phyloP scores from a whole-genome alignment of 2,888 invertebrate species.

The Parascotia fuliginaria region DNA sequence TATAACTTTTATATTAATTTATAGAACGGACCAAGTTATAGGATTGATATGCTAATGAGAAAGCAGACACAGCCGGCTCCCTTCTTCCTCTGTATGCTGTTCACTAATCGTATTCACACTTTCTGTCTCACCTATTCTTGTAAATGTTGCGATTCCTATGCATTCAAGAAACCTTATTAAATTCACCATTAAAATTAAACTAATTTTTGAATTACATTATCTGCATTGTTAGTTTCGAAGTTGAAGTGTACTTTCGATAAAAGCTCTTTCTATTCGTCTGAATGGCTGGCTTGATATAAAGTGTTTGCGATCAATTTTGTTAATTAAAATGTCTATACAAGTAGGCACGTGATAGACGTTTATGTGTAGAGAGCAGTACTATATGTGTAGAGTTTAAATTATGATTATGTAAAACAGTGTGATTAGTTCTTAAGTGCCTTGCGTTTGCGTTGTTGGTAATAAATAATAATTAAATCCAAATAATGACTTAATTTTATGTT shows the following conservation, averaged over 20 bases:
- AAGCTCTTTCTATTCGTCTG: background rate
- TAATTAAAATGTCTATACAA: conserved; percentile 36
- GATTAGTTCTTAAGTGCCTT: conserved; percentile 13
- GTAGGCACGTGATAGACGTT: conserved; percentile 5
- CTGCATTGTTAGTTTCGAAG: background rate
- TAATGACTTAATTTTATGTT: background rate
- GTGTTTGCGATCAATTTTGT: conserved; percentile 23
- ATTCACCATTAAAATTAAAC: too few relatives aligned
- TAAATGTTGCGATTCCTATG: too few relatives aligned
- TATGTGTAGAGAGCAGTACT: conserved; percentile 1
- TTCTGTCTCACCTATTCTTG: too few relatives aligned
- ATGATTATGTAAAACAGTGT: background rate
- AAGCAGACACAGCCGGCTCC: too few relatives aligned
- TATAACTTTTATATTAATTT: too few relatives aligned
- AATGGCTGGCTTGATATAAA: conserved; percentile 19
- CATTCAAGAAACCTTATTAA: too few relatives aligned
- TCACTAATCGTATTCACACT: too few relatives aligned
- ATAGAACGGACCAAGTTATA: too few relatives aligned
- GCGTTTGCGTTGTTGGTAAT: background rate
- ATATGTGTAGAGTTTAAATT: conserved; percentile 16
- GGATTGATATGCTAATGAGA: too few relatives aligned
- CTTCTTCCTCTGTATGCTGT: too few relatives aligned
- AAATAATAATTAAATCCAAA: conserved; percentile 1
- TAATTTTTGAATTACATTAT: background rate
- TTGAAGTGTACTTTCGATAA: background rate